These are phyloP conservation scores for Tipula lateralis DNA, from an alignment of 2,888 invertebrate genomes.

Conservation along the genomic window DNA sequence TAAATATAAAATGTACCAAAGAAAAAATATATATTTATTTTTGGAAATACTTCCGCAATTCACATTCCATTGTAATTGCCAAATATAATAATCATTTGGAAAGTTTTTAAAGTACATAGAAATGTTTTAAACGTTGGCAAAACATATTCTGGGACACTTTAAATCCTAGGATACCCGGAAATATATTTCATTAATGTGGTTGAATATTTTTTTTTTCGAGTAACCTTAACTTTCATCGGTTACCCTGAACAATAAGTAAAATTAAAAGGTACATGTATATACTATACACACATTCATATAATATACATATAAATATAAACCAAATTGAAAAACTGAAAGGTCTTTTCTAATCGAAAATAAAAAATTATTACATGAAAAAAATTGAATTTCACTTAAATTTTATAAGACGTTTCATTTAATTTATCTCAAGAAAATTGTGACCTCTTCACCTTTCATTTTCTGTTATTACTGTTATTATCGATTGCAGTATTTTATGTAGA, in stretches of 20 bases:
- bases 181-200: not conserved
- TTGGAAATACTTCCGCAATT: constrained; percentile 19
- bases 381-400: not conserved
- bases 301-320: not conserved
- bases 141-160: not conserved
- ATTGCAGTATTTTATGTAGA: not conserved
- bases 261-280: not conserved
- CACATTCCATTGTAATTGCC: constrained; percentile 11
- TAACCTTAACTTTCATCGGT: not conserved
- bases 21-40: not conserved
- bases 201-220: not conserved
- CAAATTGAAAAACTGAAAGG: not conserved
- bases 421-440: not conserved
- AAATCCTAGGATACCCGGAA: not conserved
- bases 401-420: not conserved
- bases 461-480: not conserved
- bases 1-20: not conserved
- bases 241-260: not conserved
- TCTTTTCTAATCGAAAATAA: not conserved
- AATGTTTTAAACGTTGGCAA: not conserved
- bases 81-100: not conserved
- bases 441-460: not conserved
- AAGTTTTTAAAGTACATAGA: not conserved
- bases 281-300: not conserved
- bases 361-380: not conserved